Evolutionary conservation across 2,888 invertebrate species (phyloP), one percentile per base, ranked within the genome.

Genomic region (Hemistola chrysoprasaria): DNA sequence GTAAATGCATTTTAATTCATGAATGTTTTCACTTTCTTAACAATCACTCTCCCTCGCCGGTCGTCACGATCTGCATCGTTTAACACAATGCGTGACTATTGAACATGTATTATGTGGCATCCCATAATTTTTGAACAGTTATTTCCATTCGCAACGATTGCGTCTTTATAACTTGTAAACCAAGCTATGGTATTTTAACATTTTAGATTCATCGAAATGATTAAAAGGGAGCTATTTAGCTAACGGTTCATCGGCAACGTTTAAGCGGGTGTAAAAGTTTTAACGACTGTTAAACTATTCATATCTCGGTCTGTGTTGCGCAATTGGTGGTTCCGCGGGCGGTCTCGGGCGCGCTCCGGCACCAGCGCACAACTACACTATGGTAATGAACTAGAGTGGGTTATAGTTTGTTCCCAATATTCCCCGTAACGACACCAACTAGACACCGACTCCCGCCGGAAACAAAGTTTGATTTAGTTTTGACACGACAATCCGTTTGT

Each of bases 381-480:
- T 65, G 67, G 65, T 73, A 77, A 79, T 77, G 61, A 71, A 63
- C 63, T 63, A 54, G 62, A 74, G 65, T 70, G 57, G 67, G 62
- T 63, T 27, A 55, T 64, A 69, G 71, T 67, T 71, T 62, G 70
- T 63, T 65, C 62, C 63, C 68, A 66, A 74, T 72, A 70, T 59
- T 59, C 53, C 48, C 53, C 45, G 59, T 67, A 69, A 70, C 66
- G 71, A 68, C 61, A 66, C 54, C 59, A 62, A 55, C 66, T 62
- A 60, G 64, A 58, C 58, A 55, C 53, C 53, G 50, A 61, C 62
- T 78, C 83, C 78, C 83, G 60, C 50, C 64, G 84, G 83, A 78
- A 72, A 71, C 75, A 77, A 84, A 85, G 74, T 85, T 85, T 83
- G 78, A 84, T 85, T 83, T 77, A 81, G 82, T 84, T 84, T 71